phyloP scores from a whole-genome alignment of 2,113 vertebrate genomes.

The Nothoprocta perdicaria region DNA sequence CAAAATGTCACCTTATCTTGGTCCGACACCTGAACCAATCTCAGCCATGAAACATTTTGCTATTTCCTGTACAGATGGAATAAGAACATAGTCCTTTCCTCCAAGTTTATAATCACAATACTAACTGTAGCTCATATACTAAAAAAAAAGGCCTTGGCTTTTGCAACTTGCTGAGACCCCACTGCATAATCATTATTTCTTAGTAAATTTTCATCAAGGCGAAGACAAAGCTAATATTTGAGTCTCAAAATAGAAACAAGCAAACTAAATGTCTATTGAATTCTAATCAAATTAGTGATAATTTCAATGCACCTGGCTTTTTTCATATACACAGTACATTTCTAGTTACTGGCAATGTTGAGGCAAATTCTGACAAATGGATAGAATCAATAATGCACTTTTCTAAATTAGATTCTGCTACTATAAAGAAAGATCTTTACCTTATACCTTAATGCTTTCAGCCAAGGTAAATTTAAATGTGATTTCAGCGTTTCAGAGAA shows the following conservation, averaged over 20 bases:
- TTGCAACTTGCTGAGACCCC: neutral
- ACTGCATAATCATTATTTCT: neutral
- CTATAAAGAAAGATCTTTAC: constrained; percentile 32
- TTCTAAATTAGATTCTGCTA: constrained; percentile 60
- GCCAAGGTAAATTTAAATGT: neutral
- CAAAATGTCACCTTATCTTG: neutral
- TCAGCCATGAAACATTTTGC: neutral
- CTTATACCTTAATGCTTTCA: neutral
- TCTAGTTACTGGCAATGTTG: constrained; percentile 55
- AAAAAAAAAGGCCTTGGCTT: neutral
- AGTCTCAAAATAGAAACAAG: constrained; percentile 59
- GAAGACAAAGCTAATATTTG: constrained; percentile 42
- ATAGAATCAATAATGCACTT: constrained; percentile 63
- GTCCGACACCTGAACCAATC: neutral
- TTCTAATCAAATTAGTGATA: constrained; percentile 53
- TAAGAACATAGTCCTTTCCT: neutral
- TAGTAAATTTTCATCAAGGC: constrained; percentile 46
- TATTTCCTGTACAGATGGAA: neutral
- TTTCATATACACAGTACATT: constrained; percentile 58
- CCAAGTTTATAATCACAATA: neutral
- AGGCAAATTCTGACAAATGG: constrained; percentile 53
- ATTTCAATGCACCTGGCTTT: constrained; percentile 66
- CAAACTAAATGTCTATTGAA: constrained; percentile 44
- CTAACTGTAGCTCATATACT: neutral
- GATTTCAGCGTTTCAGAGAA: neutral